A percentile compares a stretch with the other conserved stretches of the same genome.
Evolutionary conservation across 2,797 vertebrate genomes (phyloP).

Genomic region (Leuciscus waleckii): DNA sequence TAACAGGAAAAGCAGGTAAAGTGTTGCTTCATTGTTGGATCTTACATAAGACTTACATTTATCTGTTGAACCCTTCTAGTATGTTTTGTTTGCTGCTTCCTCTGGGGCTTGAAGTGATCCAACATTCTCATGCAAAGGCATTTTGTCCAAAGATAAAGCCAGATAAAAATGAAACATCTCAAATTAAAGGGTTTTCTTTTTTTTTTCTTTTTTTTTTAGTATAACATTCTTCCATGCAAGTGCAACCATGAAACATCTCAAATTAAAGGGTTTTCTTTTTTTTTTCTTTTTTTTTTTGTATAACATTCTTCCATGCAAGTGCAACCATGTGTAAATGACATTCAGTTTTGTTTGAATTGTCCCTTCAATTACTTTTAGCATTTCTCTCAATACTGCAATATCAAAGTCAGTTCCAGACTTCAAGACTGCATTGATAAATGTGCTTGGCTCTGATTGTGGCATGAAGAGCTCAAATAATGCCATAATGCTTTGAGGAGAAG

Average conservation of each 20-base stretch:
- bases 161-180: neutral
- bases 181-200: too few relatives aligned
- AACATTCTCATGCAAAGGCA: neutral
- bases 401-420: neutral
- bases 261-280: too few relatives aligned
- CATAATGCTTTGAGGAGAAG: constrained; percentile 54
- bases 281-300: neutral
- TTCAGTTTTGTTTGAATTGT: neutral
- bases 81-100: neutral
- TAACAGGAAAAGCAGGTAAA: neutral
- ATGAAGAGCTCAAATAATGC: constrained; percentile 25
- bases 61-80: neutral
- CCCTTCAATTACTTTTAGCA: neutral
- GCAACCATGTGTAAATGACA: neutral
- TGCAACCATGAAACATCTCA: too few relatives aligned
- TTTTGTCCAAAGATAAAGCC: neutral
- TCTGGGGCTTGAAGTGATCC: neutral
- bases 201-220: neutral
- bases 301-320: neutral
- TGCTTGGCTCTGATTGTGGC: neutral
- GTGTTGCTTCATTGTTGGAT: neutral
- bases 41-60: neutral
- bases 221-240: neutral
- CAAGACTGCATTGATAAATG: constrained; percentile 15
- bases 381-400: neutral